Base-by-base conservation (phyloP, 2,113 vertebrate genomes). In the Eurystomus gularis region DNA sequence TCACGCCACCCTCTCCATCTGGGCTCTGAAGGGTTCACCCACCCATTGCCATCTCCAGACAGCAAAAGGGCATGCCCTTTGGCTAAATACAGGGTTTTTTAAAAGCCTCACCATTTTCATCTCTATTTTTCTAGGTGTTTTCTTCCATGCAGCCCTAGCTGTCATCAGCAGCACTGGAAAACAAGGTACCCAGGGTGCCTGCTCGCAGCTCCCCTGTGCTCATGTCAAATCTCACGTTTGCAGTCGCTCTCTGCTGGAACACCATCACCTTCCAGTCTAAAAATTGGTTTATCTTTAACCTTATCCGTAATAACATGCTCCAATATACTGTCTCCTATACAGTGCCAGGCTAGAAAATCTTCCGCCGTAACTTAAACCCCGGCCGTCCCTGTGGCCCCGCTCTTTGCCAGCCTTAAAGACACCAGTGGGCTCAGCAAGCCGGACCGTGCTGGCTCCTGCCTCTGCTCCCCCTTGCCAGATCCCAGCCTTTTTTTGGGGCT, bases 31-130 rank as follows among this genome's bases (percentile, higher is more conserved):
- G 75, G 21, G 58, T 88, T 92, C 70, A 87, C 71, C 79, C 75
- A 66, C 65, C 61, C 17, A 44, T 91, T 90, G 31, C 72, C 72
- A 73, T 62, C n/a, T 75, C 69, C 72, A 70, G 86, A 81, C 75
- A 91, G 42, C 39, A 93, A 91, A 93, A 85, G 28, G 40, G 65
- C 26, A 4, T 93, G 92, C 70, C 87, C 92, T 93, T 93, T 92
- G 42, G 33, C 70, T 96, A 94, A 93, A 93, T 68, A 90, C 20
- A 78, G 61, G 6, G 2, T 51, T 58, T 90, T 86, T 64, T 24
- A 7, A 94, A 96, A 90, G 61, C 61, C 42, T 94, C 48, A 71
- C 44, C 52, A 82, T 88, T 94, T 90, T 80, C 42, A 90, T 79
- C 26, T 42, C 37, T 94, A 52, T 76, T 95, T 97, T 93, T 82